Evolutionary conservation across 2,888 invertebrate species (phyloP), one percentile per base, ranked within the genome.

Genomic region (Lepidocyrtoides sp.): DNA sequence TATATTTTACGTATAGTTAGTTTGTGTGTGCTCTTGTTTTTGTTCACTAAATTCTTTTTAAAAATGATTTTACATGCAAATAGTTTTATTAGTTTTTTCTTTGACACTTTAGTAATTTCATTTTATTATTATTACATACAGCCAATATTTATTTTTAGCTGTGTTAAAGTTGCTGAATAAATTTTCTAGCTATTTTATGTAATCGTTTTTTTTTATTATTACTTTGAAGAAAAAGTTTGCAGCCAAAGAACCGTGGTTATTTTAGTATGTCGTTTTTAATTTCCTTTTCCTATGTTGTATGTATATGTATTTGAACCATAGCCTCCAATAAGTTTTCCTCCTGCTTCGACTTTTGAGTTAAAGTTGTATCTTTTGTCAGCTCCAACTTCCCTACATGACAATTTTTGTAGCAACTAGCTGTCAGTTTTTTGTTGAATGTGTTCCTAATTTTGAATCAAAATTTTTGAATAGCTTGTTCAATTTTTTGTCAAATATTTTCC

Each of bases 171-270:
- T 75, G 23, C 20, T 41, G 14, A 66, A 36, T 66, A 2, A n/a
- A 66, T n/a, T 29, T 63, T 8, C 29, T 63, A 57, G 17, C 23
- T 63, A n/a, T n/a, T n/a, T n/a, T n/a, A n/a, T n/a, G n/a, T n/a
- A n/a, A n/a, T n/a, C n/a, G n/a, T n/a, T n/a, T n/a, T n/a, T n/a
- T n/a, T n/a, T n/a, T n/a, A n/a, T n/a, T n/a, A n/a, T 63, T 29
- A 29, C 41, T 23, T 20, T 23, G 60, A 12, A 66, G 12, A 29
- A 48, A 26, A 36, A 69, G 23, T 10, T 81, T 14, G 57, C 86
- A 86, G 86, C 86, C 86, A 29, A 60, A 86, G 86, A 86, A 86
- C 86, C 86, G 86, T 86, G 86, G 60, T 77, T 26, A 51, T 4
- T 44, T 63, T 84, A 29, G 14, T 51, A 2, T 48, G 12, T 81